Base-by-base conservation (phyloP, 1,140 invertebrate species). In the Zaprionus ornatus region DNA sequence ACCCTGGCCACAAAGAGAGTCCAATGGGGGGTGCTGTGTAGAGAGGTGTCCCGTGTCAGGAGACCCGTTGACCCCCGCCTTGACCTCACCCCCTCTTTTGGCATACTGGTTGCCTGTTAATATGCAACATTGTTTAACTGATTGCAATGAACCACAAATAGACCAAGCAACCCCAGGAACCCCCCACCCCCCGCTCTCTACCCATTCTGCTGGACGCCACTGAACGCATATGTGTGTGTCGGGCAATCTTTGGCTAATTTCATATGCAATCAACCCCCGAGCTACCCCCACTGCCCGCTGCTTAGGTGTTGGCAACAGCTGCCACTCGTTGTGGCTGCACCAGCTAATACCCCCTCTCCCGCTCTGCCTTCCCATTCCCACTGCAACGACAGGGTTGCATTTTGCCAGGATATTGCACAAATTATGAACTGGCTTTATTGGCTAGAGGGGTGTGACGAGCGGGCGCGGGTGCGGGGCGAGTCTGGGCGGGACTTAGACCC, bases 51-150 rank as follows among this genome's bases (percentile, higher is more conserved):
- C 12, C 13, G 54, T 56, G 27, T 17, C 55, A 5, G 32, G 13
- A 13, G 23, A 6, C 57, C 6, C 32, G 15, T 40, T 21, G 21
- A 4, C 19, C 19, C 0, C n/a, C 29, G 56, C 5, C 15, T 7
- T 17, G 5, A 9, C 40, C 7, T 37, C 35, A 3, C 13, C 40
- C 7, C 40, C n/a, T n/a, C 4, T 15, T 37, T 17, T n/a, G n/a
- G n/a, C 40, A 45, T 70, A 42, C 17, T 27, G 54, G 23, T n/a
- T 10, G 60, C 67, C 74, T 80, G 82, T 85, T 85, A 85, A 85
- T 86, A 86, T 82, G 82, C 82, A 86, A 86, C 82, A 86, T 85
- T 86, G 82, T 86, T 85, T 79, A 82, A 86, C 82, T 79, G 82
- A 86, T 86, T 86, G 82, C 82, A 86, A 68, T 78, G 75, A 27